Percentiles rank a stretch among this genome's conserved stretches.
These are phyloP conservation scores for Urosaurus nigricauda DNA, from an alignment of 2,797 vertebrate species.

Conservation along the genomic window DNA sequence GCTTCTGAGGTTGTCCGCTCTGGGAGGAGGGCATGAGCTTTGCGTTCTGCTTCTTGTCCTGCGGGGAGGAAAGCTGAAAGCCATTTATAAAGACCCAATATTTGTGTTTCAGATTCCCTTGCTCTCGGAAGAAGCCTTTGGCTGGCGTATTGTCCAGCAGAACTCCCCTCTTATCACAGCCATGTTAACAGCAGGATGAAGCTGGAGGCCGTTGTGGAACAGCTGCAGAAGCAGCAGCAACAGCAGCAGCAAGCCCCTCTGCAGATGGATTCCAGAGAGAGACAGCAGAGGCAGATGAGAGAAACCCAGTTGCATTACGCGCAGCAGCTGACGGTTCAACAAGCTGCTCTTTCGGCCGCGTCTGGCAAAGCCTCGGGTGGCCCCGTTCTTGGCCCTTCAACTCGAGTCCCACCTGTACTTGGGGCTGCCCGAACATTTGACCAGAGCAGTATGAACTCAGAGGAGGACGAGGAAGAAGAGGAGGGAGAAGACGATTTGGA, in stretches of 20 bases:
- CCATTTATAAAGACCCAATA: conserved; percentile 53
- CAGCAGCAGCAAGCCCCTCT: conserved; percentile 86
- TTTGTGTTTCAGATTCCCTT: conserved; percentile 74
- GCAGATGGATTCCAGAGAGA: conserved; percentile 86
- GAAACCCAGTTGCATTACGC: conserved; percentile 89
- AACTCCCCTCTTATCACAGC: conserved; percentile 68
- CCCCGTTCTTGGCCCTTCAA: conserved; percentile 71
- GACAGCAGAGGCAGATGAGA: conserved; percentile 87
- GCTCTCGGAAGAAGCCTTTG: conserved; percentile 70
- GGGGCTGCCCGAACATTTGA: conserved; percentile 68
- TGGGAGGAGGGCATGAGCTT: conserved; percentile 63
- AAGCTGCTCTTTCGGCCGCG: conserved; percentile 85
- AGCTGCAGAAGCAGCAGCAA: conserved; percentile 90
- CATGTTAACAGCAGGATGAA: conserved; percentile 86
- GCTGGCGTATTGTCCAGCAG: conserved; percentile 63
- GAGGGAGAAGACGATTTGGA: conserved; percentile 79
- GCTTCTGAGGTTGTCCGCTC: conserved; percentile 62
- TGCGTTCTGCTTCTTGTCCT: conserved; percentile 59
- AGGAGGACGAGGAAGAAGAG: conserved; percentile 82
- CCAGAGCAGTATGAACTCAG: conserved; percentile 74
- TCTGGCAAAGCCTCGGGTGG: conserved; percentile 78
- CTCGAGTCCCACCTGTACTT: conserved; percentile 73
- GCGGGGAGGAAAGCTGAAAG: conserved; percentile 62
- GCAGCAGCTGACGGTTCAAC: conserved; percentile 88
- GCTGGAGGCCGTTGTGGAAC: conserved; percentile 91